These are phyloP conservation scores for Rutpela maculata DNA, from an alignment of 2,888 invertebrate genomes.

Conservation along the genomic window DNA sequence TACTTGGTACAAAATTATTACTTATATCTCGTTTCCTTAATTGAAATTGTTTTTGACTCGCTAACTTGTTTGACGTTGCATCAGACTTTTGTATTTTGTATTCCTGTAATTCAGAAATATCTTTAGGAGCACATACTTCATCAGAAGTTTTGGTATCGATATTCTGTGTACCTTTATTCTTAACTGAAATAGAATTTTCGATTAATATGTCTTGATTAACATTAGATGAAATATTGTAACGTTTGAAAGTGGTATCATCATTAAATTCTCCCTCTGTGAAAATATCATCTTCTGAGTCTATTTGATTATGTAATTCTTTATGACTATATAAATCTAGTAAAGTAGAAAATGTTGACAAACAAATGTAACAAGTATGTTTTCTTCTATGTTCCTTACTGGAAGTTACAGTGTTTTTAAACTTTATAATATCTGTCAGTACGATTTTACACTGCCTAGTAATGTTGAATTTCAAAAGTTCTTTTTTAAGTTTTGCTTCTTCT, in stretches of 20 bases:
- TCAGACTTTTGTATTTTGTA: not conserved
- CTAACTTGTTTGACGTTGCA: no score
- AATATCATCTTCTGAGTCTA: slow-evolving; percentile 23
- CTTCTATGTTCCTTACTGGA: slow-evolving; percentile 23
- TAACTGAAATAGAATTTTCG: not conserved
- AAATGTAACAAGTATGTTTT: slow-evolving; percentile 39
- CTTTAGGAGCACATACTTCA: not conserved
- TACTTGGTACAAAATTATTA: no score
- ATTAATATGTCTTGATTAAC: not conserved
- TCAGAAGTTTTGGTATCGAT: not conserved
- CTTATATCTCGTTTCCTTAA: no score
- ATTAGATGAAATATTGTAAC: not conserved
- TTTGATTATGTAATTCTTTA: slow-evolving; percentile 29
- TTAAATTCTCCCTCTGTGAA: not conserved
- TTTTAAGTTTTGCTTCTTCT: not conserved
- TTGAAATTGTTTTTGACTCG: no score
- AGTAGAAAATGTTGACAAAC: slow-evolving; percentile 37
- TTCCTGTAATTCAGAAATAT: no score
- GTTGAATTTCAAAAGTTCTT: not conserved
- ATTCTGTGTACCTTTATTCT: not conserved
- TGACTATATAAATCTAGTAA: slow-evolving; percentile 36
- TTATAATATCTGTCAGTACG: slow-evolving; percentile 17
- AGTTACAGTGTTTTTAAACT: not conserved
- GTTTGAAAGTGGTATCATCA: not conserved
- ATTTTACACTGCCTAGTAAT: slow-evolving; percentile 11